Evolutionary conservation across 2,797 vertebrate genomes (phyloP).

Genomic region (Lutra lutra): DNA sequence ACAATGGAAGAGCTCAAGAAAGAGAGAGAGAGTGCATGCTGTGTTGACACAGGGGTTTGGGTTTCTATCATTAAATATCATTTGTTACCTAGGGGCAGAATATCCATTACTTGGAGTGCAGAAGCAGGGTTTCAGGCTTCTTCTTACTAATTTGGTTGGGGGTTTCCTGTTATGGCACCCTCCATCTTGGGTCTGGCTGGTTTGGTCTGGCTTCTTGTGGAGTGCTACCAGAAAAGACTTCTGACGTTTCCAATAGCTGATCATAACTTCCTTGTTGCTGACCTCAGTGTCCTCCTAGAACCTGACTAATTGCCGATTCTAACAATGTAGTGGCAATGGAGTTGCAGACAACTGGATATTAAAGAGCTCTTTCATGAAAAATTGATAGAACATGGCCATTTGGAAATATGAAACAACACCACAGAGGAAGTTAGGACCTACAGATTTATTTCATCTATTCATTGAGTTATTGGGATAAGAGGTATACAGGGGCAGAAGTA

Average conservation of each 20-base stretch:
- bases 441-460: not conserved
- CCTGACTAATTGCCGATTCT: not conserved
- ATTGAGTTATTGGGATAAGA: not conserved
- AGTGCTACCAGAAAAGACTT: not conserved
- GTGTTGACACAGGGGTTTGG: not conserved
- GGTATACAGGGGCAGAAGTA: not conserved
- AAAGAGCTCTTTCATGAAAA: not conserved
- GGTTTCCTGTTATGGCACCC: not conserved
- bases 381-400: not conserved
- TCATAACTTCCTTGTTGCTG: not conserved
- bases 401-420: not conserved
- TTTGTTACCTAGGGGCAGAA: not conserved
- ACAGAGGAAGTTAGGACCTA: not conserved
- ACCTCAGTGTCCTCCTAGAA: not conserved
- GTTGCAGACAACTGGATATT: not conserved
- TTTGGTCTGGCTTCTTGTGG: not conserved
- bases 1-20: not conserved
- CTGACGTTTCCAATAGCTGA: not conserved
- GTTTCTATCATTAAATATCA: not conserved
- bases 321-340: not conserved
- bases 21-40: not conserved
- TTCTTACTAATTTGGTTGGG: not conserved
- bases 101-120: not conserved
- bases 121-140: not conserved
- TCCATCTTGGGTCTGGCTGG: not conserved